Percentiles rank a stretch among this genome's conserved stretches.
These are phyloP conservation scores for Mungos mungo DNA, from an alignment of 2,113 vertebrate genomes.

Conservation along the genomic window DNA sequence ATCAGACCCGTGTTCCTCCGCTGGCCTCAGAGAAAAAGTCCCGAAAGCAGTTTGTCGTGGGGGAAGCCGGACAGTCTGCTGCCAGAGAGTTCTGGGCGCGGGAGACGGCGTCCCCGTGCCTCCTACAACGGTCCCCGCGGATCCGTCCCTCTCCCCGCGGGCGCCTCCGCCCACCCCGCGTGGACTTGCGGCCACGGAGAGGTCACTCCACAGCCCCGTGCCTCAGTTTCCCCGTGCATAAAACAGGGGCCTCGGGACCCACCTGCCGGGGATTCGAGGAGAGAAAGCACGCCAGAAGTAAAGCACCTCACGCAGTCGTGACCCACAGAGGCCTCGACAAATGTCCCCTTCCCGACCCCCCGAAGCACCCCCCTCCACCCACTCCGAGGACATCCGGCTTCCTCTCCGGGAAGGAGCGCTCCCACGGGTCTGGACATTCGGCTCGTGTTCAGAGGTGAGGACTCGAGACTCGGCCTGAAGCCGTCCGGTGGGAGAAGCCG, in stretches of 20 bases:
- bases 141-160: rapidly evolving
- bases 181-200: background rate
- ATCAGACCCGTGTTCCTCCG: background rate
- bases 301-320: background rate
- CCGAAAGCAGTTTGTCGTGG: constrained; percentile 33
- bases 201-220: background rate
- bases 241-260: background rate
- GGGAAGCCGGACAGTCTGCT: background rate
- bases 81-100: background rate
- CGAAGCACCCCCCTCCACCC: too few species aligned
- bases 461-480: background rate
- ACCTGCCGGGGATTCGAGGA: background rate
- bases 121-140: background rate
- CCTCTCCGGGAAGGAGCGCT: rapidly evolving
- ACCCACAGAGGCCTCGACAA: background rate
- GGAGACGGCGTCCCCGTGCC: rapidly evolving
- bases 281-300: rapidly evolving
- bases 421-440: rapidly evolving
- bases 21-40: background rate
- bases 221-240: background rate
- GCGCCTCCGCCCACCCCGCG: rapidly evolving
- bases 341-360: background rate
- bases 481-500: background rate
- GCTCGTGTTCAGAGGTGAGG: background rate
- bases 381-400: background rate